Evolutionary conservation across 2,888 invertebrate genomes (phyloP), one percentile per base, ranked within the genome.

Genomic region (Parascotia fuliginaria): DNA sequence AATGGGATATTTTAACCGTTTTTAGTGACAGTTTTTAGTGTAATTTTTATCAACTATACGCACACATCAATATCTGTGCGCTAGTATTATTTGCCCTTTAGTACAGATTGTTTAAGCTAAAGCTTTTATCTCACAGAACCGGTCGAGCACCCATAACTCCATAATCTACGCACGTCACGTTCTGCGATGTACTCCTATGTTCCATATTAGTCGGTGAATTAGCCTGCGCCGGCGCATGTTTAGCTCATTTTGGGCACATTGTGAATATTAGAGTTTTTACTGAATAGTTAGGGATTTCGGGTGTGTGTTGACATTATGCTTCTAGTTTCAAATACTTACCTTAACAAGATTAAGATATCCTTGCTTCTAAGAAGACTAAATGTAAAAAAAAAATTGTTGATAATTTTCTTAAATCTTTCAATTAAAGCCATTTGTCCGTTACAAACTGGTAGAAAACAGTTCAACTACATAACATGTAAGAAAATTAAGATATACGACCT

Each of bases 401-500:
- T 28, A 14, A 46, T 40, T 29, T 36, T 15, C n/a, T 12, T 39
- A 34, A 44, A 51, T 46, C 48, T 51, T 44, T 32, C 37, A 45
- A 53, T 49, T 60, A 45, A 47, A 34, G n/a, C n/a, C 29, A 47
- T 60, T 56, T 51, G 34, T n/a, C n/a, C n/a, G n/a, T 19, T 45
- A 52, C 22, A 14, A 24, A 55, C 36, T 47, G 16, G 38, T 44
- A 33, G 24, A 33, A 50, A 50, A 45, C 39, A 29, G 44, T 52
- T 43, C 38, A 52, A 54, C 43, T 49, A 45, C 42, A 45, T 40
- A 37, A 52, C 53, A n/a, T n/a, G n/a, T n/a, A n/a, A n/a, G n/a
- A 60, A 75, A 73, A 82, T 79, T 77, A 67, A 80, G 76, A 81
- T 69, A 67, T 78, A 81, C 50, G 57, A 37, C 53, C 49, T 66